Percentiles rank a stretch among this genome's conserved stretches.
phyloP scores from a whole-genome alignment of 1,140 invertebrate genomes.

The Intoshia linei region DNA sequence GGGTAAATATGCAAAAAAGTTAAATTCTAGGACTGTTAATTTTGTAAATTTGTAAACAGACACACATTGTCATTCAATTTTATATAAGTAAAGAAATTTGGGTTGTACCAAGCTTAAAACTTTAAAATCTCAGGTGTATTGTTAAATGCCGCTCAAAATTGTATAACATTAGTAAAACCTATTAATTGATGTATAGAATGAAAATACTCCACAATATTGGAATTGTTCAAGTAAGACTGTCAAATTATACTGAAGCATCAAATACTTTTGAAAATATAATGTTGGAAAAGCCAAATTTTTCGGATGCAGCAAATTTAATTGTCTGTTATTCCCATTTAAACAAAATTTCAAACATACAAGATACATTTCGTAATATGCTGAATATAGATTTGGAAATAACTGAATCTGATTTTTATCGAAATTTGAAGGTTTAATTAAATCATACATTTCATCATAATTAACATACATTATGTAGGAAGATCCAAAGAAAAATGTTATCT shows the following conservation, averaged over 20 bases:
- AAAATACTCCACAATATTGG: constrained; percentile 97
- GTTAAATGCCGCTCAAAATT: no score
- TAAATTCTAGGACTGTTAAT: no score
- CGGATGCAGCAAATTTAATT: constrained; percentile 50
- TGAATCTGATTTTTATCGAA: neutral
- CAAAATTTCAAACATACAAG: neutral
- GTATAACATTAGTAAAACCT: no score
- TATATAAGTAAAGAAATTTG: no score
- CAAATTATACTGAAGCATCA: constrained; percentile 67
- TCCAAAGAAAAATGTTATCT: neutral
- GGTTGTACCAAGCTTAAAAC: no score
- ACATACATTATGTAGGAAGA: neutral
- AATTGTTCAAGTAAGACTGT: constrained; percentile 65
- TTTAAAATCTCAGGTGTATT: no score
- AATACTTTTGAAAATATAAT: constrained; percentile 88
- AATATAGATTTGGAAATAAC: neutral
- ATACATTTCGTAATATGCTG: neutral
- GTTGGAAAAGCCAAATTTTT: constrained; percentile 61
- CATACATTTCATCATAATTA: neutral
- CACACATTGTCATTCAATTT: no score
- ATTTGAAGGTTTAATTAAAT: no score
- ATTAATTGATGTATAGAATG: constrained; percentile 30
- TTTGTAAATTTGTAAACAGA: no score
- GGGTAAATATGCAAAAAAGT: no score
- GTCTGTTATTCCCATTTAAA: constrained; percentile 69